Evolutionary conservation across 2,113 vertebrate species (phyloP), one percentile per base, ranked within the genome.

Genomic region (Phalacrocorax carbo): DNA sequence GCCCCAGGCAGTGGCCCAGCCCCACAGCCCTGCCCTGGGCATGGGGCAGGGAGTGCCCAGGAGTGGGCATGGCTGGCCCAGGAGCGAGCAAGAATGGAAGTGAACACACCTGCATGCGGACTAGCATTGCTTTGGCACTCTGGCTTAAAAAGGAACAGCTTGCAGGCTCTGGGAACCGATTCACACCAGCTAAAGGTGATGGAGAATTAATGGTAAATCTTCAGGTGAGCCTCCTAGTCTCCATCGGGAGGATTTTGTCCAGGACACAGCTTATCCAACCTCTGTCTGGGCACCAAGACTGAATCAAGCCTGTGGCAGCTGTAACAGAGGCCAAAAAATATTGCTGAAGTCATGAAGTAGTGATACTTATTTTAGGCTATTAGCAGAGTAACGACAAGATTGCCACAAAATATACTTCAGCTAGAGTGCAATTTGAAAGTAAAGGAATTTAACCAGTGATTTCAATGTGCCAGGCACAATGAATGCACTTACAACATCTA

Each of bases 401-500:
- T 95, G 80, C 72, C 61, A 91, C 65, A 77, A 86, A 88, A 93
- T 76, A 94, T 20, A 82, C 46, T 79, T 94, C 49, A 91, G 27
- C 48, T 60, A 84, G 40, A 92, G 44, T 18, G 49, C 52, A 82
- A 76, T 84, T 90, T 46, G 48, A 76, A 96, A 87, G 65, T 57
- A 83, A 88, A 86, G 40, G 65, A 93, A 79, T 72, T 95, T 91
- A 95, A 83, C 27, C 32, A 81, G 40, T 55, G 82, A 36, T 86
- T 92, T 84, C 87, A 94, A 92, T 65, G 42, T 79, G 61, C 73
- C 54, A 82, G 57, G 21, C 48, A 86, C 65, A 95, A 87, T 46
- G 73, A 91, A 76, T 69, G 30, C 88, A 90, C 95, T 95, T 94
- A 94, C 86, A 95, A 42, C 57, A 61, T 62, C 88, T 91, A 82